Conservation (phyloP, 1,140 invertebrate species). For the Littorina saxatilis region DNA sequence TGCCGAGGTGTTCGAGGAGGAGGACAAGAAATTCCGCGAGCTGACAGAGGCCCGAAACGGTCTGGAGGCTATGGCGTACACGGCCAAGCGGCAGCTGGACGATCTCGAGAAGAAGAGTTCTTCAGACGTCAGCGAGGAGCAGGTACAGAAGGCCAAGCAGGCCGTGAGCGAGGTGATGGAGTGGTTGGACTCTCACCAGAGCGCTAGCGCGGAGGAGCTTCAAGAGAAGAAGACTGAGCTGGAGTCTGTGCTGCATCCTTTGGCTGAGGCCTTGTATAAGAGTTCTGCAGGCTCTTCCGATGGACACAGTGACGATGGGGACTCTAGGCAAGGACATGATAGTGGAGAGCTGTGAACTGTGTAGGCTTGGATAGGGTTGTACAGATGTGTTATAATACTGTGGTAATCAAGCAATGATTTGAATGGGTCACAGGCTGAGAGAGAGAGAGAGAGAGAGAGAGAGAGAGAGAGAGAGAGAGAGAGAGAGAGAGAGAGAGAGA, state of each 20-base stretch:
- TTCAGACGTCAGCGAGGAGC: conserved; percentile 92
- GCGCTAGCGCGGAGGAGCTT: conserved; percentile 94
- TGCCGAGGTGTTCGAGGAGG: conserved; percentile 95
- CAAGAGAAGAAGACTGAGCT: conserved; percentile 97
- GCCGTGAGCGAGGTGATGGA: conserved; percentile 97
- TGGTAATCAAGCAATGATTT: too few species aligned
- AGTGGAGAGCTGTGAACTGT: not conserved
- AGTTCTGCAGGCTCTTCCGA: conserved; percentile 83
- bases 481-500: too few species aligned
- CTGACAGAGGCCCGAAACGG: conserved; percentile 91
- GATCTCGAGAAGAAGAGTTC: conserved; percentile 88
- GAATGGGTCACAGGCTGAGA: too few species aligned
- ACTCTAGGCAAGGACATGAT: not conserved
- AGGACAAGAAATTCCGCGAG: conserved; percentile 96
- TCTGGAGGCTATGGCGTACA: conserved; percentile 97
- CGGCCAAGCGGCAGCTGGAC: conserved; percentile 94
- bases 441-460: too few species aligned
- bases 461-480: too few species aligned
- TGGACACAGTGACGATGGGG: conserved; percentile 75
- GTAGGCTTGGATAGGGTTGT: not conserved
- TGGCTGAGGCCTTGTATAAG: conserved; percentile 97
- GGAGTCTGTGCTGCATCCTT: conserved; percentile 95
- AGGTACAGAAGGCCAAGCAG: conserved; percentile 94
- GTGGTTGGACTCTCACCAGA: conserved; percentile 97
- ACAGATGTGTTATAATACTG: too few species aligned